Evolutionary conservation across 1,140 invertebrate species (phyloP).

Genomic region (Euura saliciscinereae): DNA sequence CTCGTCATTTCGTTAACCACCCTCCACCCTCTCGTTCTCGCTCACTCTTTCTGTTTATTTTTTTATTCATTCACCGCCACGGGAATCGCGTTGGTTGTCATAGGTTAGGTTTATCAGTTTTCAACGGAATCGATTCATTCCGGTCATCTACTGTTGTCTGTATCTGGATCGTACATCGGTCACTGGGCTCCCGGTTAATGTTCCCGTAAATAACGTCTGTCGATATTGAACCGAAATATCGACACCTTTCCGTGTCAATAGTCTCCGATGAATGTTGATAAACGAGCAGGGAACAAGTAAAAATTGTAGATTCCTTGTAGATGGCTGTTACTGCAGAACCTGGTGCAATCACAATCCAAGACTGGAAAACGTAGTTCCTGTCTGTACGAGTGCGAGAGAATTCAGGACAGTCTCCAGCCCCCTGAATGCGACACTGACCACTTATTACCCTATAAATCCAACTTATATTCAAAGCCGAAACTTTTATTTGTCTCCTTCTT

Average conservation of each 20-base stretch:
- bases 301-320: not conserved
- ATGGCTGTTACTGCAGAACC: conserved; percentile 11
- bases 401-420: not conserved
- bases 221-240: too few species aligned
- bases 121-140: not conserved
- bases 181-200: too few species aligned
- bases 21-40: not conserved
- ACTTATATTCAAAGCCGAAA: conserved; percentile 35
- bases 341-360: conserved; percentile 10
- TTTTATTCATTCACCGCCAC: not conserved
- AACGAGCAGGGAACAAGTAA: too few species aligned
- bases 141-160: not conserved
- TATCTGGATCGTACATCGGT: too few species aligned
- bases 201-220: too few species aligned
- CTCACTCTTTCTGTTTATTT: not conserved
- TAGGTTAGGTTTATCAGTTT: not conserved
- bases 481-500: conserved; percentile 38
- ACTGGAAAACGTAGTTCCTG: not conserved
- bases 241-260: too few species aligned
- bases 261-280: too few species aligned
- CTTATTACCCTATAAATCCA: conserved; percentile 8
- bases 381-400: conserved; percentile 10
- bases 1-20: not conserved
- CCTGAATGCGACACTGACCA: not conserved
- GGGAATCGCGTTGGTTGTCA: not conserved